phyloP scores from a whole-genome alignment of 37 sponge, comb jelly and placozoan species.

The Beroe ovata region DNA sequence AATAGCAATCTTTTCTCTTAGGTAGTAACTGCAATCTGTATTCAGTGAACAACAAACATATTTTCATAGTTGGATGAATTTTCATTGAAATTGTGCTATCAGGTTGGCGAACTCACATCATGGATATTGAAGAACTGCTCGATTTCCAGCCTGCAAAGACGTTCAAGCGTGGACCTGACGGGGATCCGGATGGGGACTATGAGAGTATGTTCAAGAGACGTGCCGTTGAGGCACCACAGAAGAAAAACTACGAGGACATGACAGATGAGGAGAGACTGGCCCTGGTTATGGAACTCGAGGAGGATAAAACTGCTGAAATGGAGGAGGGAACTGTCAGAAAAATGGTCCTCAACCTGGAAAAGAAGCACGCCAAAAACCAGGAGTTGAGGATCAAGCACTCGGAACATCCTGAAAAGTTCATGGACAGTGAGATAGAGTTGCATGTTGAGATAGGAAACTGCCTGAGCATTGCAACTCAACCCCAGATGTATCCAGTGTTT shows the following conservation, averaged over 20 bases:
- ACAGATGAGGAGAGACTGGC: constrained; percentile 78
- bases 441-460: constrained; percentile 88
- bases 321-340: constrained; percentile 78
- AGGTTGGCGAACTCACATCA: not conserved
- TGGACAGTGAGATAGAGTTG: constrained; percentile 95
- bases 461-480: constrained; percentile 76
- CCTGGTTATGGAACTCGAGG: constrained; percentile 75
- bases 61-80: too few species aligned
- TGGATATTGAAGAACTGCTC: constrained; percentile 44
- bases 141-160: constrained; percentile 58
- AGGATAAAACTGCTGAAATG: constrained; percentile 75
- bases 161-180: constrained; percentile 24
- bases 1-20: too few species aligned
- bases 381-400: constrained; percentile 93
- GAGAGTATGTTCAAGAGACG: constrained; percentile 47
- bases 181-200: constrained; percentile 18
- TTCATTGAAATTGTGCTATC: not conserved
- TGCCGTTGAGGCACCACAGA: constrained; percentile 25
- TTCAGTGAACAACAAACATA: too few species aligned
- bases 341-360: constrained; percentile 90
- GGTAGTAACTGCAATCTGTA: too few species aligned
- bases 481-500: constrained; percentile 82
- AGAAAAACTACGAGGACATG: constrained; percentile 65
- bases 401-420: constrained; percentile 89
- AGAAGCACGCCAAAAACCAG: constrained; percentile 86